A percentile compares a stretch with the other conserved stretches of the same genome.
Evolutionary conservation across 2,113 vertebrate species (phyloP).

Genomic region (Tylochromis polylepis): DNA sequence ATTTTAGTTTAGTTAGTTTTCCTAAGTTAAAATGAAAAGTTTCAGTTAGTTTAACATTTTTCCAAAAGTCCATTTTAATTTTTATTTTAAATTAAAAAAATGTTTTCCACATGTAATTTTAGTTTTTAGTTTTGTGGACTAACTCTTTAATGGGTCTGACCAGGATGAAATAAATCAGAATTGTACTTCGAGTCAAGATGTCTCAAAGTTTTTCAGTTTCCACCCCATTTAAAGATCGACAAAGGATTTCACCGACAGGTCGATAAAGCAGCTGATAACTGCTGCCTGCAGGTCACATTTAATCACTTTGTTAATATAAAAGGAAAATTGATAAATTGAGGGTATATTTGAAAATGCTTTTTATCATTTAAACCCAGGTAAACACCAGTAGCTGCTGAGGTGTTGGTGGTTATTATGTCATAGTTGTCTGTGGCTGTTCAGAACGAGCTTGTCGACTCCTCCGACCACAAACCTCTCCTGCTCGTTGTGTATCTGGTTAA

Average conservation of each 20-base stretch:
- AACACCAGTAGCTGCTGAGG: neutral
- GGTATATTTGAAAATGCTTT: neutral
- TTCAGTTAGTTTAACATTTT: no score
- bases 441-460: neutral
- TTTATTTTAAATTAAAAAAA: no score
- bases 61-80: no score
- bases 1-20: no score
- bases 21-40: no score
- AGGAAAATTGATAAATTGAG: neutral
- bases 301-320: neutral
- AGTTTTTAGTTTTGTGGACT: no score
- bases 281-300: neutral
- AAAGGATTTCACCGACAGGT: neutral
- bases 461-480: neutral
- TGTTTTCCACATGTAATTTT: no score
- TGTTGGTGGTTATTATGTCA: neutral
- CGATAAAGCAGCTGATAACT: neutral
- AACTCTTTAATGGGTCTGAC: no score
- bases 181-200: neutral
- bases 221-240: neutral
- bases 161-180: neutral
- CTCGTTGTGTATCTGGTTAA: conserved; percentile 24
- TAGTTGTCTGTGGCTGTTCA: neutral
- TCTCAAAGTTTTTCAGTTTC: neutral
- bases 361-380: neutral